These are phyloP conservation scores for Mionectes olivaceus DNA, from an alignment of 2,797 vertebrate genomes.

Conservation along the genomic window DNA sequence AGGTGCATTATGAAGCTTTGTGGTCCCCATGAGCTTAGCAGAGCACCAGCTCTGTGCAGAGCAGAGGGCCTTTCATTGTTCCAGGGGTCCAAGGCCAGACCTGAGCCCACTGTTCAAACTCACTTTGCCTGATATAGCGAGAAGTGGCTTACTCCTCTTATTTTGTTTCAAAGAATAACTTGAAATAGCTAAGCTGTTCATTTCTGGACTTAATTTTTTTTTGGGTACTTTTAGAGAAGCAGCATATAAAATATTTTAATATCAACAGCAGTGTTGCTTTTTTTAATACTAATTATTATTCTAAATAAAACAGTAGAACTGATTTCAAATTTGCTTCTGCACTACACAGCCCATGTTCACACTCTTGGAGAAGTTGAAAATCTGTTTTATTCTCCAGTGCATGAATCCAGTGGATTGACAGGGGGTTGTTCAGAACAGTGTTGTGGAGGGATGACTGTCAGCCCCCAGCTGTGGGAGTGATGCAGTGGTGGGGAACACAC, in stretches of 20 bases:
- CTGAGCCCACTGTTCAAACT: background rate
- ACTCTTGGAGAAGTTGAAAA: background rate
- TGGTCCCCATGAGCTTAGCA: background rate
- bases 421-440: background rate
- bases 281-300: background rate
- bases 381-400: background rate
- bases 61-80: background rate
- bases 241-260: background rate
- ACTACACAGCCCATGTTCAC: accelerated
- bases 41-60: accelerated
- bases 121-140: background rate
- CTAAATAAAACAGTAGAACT: background rate
- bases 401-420: background rate
- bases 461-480: background rate
- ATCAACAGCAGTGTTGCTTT: background rate
- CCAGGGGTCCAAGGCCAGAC: background rate
- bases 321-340: background rate
- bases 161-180: background rate
- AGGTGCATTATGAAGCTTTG: background rate
- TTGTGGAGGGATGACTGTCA: background rate
- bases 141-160: background rate
- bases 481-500: background rate
- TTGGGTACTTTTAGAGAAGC: background rate
- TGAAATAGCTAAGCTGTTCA: background rate
- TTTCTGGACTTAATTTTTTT: background rate